Percentiles rank a stretch among this genome's conserved stretches.
Conservation (phyloP, 1,140 invertebrate species). For the Stegodyphus mimosarum region DNA sequence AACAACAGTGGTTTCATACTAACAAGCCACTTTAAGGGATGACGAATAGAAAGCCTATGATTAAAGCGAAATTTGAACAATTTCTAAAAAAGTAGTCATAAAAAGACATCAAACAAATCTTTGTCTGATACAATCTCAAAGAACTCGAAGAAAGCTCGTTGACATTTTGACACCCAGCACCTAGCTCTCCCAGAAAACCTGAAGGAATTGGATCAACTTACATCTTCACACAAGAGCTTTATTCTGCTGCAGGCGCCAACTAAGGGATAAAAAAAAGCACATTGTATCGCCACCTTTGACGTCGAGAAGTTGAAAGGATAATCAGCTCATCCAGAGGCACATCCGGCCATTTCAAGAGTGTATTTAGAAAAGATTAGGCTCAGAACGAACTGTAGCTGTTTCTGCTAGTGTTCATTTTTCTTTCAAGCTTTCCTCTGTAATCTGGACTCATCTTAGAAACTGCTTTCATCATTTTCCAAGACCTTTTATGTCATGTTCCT, state of each 20-base stretch:
- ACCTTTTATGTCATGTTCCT: background rate
- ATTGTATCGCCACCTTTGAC: constrained; percentile 53
- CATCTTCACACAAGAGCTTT: constrained; percentile 40
- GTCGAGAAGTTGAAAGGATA: constrained; percentile 55
- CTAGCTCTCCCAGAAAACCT: constrained; percentile 20
- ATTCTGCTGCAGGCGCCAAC: constrained; percentile 15
- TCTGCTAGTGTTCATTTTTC: constrained; percentile 7
- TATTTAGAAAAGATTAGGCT: constrained; percentile 37
- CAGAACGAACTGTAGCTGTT: constrained; percentile 5
- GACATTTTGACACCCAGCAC: constrained; percentile 42
- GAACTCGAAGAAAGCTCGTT: constrained; percentile 22
- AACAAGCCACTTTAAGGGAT: background rate
- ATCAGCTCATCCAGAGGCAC: constrained; percentile 42
- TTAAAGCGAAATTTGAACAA: constrained; percentile 5
- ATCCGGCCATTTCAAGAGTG: constrained; percentile 37
- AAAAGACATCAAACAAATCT: constrained; percentile 27
- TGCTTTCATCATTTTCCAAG: background rate
- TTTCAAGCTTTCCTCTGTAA: constrained; percentile 28
- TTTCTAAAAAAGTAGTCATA: background rate
- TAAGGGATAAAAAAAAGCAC: constrained; percentile 1
- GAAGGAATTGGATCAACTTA: constrained; percentile 54
- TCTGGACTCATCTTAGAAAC: background rate
- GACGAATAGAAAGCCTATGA: background rate
- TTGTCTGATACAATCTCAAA: background rate
- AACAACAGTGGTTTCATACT: background rate